Percentiles rank a stretch among this genome's conserved stretches.
phyloP scores from a whole-genome alignment of 2,888 invertebrate genomes.

The Watsonalla binaria region DNA sequence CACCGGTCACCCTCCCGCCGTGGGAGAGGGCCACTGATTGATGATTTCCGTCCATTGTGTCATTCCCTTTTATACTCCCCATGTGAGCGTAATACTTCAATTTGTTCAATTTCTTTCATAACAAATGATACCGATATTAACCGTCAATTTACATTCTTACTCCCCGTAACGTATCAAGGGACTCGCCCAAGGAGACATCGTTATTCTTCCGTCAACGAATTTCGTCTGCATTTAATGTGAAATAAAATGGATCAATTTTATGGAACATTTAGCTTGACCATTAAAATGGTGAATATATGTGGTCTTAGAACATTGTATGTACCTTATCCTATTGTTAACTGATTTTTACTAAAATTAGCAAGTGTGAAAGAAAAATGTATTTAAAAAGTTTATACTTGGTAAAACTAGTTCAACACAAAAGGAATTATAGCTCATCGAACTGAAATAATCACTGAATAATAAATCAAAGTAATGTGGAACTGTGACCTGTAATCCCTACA shows the following conservation, averaged over 20 bases:
- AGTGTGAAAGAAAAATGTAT: not conserved
- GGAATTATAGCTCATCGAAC: not conserved
- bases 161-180: constrained; percentile 2
- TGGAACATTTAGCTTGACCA: too few species aligned
- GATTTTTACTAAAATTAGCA: not conserved
- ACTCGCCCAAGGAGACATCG: not conserved
- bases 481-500: not conserved
- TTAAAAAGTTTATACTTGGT: not conserved
- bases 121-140: constrained; percentile 33
- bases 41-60: constrained; percentile 67
- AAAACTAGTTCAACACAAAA: not conserved
- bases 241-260: too few species aligned
- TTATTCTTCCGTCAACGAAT: too few species aligned
- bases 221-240: too few species aligned
- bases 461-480: not conserved
- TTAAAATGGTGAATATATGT: too few species aligned
- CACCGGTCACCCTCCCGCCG: constrained; percentile 43
- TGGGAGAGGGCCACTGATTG: constrained; percentile 61
- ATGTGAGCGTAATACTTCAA: constrained; percentile 32
- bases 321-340: too few species aligned
- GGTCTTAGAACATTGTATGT: too few species aligned
- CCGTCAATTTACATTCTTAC: constrained; percentile 30
- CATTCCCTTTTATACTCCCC: constrained; percentile 48
- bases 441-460: not conserved
- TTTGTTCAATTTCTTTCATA: constrained; percentile 34